phyloP scores from a whole-genome alignment of 2,113 vertebrate genomes.

The Callopanchax toddi region DNA sequence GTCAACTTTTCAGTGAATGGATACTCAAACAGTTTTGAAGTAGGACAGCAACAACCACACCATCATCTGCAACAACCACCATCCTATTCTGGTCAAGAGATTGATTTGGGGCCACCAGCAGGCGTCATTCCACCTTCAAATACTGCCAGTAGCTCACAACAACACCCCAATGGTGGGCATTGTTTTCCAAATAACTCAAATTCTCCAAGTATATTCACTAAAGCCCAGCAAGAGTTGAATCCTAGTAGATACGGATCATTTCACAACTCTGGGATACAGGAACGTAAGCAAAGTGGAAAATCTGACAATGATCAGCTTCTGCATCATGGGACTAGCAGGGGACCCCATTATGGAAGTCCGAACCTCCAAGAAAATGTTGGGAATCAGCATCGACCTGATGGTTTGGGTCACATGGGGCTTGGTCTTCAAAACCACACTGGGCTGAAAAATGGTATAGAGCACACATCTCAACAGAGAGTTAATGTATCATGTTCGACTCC shows the following conservation, averaged over 20 bases:
- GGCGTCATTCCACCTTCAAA: constrained; percentile 74
- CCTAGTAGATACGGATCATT: constrained; percentile 72
- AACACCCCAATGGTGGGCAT: constrained; percentile 75
- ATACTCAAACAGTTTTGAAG: constrained; percentile 73
- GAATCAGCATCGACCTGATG: constrained; percentile 47
- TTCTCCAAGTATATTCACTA: constrained; percentile 79
- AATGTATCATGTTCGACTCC: constrained; percentile 43
- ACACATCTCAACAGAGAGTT: constrained; percentile 52
- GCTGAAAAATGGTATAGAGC: constrained; percentile 73
- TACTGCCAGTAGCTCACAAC: constrained; percentile 77
- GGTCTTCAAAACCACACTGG: constrained; percentile 31
- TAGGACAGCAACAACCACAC: constrained; percentile 76
- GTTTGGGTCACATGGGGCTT: constrained; percentile 26
- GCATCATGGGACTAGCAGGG: constrained; percentile 41
- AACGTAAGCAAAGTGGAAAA: constrained; percentile 70
- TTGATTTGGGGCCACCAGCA: constrained; percentile 67
- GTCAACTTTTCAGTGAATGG: constrained; percentile 76
- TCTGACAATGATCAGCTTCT: constrained; percentile 44
- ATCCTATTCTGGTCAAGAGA: constrained; percentile 68
- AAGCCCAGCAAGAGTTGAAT: constrained; percentile 80
- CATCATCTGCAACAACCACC: constrained; percentile 58
- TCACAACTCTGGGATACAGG: constrained; percentile 67
- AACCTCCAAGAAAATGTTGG: constrained; percentile 55
- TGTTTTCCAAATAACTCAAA: constrained; percentile 77
- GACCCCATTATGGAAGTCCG: constrained; percentile 60